Evolutionary conservation across 2,888 invertebrate species (phyloP), one percentile per base, ranked within the genome.

Genomic region (Cosmopolites sordidus): DNA sequence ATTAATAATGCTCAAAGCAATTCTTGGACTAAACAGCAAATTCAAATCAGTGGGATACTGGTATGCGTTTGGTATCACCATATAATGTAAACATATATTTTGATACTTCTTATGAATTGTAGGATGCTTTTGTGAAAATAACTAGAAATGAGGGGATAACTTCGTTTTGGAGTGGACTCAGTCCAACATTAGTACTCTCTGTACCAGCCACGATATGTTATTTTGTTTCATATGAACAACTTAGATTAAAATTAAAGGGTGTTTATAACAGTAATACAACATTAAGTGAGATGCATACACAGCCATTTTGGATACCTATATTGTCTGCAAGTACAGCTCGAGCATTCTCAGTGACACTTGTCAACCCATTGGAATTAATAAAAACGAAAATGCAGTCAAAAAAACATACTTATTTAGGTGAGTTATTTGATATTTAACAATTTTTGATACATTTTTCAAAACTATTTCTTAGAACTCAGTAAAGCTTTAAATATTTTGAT

Each of bases 351-450:
- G 90, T 87, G 0, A 85, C 90, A 2, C 75, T 92, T 60, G 94
- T 98, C 16, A 94, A 92, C 69, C 99, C 99, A 1, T 75, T 99
- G 64, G 99, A 99, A 78, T 80, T 99, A 62, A 84, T 98, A 59
- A 81, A 99, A 69, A 99, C 98, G 0, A 99, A 98, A 78, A 95
- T 99, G 94, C 99, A 99, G 73, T 96, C 97, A 0, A 87, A 92
- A 69, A 86, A 82, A 69, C 78, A 96, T 64, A 88, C 87, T 63
- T 92, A 94, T 74, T 76, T 80, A 73, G 87, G 89, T 89, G 77
- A 55, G 29, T 40, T 11, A 9, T 15, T 40, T 40, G 4, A 22
- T 5, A 22, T 22, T 22, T n/a, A 9, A 27, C 29, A 15, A 12
- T 11, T 14, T 38, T 11, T 39, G 37, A 9, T 11, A 15, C n/a